Evolutionary conservation across 2,888 invertebrate species (phyloP).

Genomic region (Agapostemon virescens): DNA sequence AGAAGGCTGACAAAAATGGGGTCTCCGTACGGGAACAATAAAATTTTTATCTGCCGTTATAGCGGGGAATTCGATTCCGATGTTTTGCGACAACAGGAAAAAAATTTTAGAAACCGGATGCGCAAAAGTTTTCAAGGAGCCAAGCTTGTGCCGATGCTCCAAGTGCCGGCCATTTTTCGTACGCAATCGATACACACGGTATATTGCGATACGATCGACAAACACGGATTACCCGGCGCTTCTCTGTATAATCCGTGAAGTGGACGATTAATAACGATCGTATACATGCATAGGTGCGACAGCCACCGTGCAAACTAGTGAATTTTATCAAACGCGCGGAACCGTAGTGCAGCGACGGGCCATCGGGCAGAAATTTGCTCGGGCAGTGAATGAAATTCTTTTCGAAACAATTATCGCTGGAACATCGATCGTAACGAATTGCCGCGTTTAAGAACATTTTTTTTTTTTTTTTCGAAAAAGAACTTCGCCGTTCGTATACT

Average conservation of each 20-base stretch:
- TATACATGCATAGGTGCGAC: constrained; percentile 19
- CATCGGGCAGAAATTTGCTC: constrained; percentile 8
- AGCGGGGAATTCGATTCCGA: not conserved
- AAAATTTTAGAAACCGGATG: not conserved
- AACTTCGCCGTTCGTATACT: not conserved
- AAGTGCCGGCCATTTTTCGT: constrained; percentile 25
- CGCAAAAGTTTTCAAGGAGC: constrained; percentile 26
- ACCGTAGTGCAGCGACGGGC: constrained; percentile 10
- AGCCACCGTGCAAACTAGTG: constrained; percentile 25
- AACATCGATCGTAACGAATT: not conserved
- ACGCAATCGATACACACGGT: constrained; percentile 44
- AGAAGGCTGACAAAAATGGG: not conserved
- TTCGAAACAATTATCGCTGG: not conserved
- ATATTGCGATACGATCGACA: constrained; percentile 48
- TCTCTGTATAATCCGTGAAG: constrained; percentile 47
- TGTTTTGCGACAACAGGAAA: not conserved
- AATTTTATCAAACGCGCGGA: constrained; percentile 38
- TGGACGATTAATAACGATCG: constrained; percentile 56
- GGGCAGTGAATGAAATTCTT: not conserved
- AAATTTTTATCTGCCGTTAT: not conserved
- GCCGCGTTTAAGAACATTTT: not conserved
- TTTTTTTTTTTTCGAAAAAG: not conserved
- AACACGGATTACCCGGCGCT: constrained; percentile 48
- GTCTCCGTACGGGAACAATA: not conserved
- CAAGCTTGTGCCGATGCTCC: constrained; percentile 14